Base-by-base conservation (phyloP, 2,888 invertebrate species). In the Perizoma flavofasciatum region DNA sequence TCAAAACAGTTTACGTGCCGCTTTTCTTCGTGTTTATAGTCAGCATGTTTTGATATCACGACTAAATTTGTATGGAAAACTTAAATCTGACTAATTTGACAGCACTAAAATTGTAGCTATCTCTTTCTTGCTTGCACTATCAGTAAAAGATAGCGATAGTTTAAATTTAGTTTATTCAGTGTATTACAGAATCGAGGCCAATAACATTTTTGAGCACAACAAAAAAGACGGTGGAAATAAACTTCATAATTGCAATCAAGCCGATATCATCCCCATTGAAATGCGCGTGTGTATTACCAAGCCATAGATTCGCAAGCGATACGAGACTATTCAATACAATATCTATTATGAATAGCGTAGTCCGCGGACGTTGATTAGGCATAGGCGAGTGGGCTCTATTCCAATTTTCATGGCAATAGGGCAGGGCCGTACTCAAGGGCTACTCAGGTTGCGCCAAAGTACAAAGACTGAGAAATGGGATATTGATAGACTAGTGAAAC, bases 241-340 rank as follows among this genome's bases (percentile, higher is more conserved):
- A 55, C 45, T 44, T 54, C 61, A 69, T 69, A 66, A 61, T 58
- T 61, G 55, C 61, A 61, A 65, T 60, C 47, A 57, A 52, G 47
- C 40, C 37, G 55, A 41, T 67, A 67, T 61, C 55, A 64, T 73
- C 71, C 68, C 75, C 61, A 75, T 82, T 81, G 81, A 80, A 81
- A 82, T 82, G 74, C 75, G 74, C 78, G 75, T 74, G 63, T 73
- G 72, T 69, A 81, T 79, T 79, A 79, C 77, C 73, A 78, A 80
- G 76, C 74, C 71, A 73, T 82, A 83, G 87, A 86, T 85, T 70
- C 68, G 63, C 70, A 60, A 72, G 61, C 74, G 86, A 88, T 86
- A 88, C 70, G 67, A 69, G 75, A 77, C 77, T 78, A 85, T 89
- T 88, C 82, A 87, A 87, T 86, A 81, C 85, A 82, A 84, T 83